These are phyloP conservation scores for Tipula helvola DNA, from an alignment of 2,888 invertebrate species.

Conservation along the genomic window DNA sequence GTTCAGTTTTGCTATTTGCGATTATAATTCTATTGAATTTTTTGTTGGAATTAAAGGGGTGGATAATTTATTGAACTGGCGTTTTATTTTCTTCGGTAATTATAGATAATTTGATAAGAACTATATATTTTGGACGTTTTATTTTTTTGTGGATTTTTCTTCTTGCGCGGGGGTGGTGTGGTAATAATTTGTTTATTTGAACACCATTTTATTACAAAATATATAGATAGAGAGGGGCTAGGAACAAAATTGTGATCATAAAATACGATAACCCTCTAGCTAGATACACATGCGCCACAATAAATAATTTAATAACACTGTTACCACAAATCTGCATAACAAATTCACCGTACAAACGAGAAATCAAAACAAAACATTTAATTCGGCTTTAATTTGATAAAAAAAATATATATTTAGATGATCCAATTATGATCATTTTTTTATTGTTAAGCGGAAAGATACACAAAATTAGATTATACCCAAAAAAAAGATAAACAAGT, in stretches of 20 bases:
- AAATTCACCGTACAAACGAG: neutral
- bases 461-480: neutral
- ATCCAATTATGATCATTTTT: neutral
- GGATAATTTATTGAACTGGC: neutral
- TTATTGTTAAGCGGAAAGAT: neutral
- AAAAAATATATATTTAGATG: neutral
- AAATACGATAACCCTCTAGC: neutral
- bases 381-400: neutral
- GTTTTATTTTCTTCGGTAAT: neutral
- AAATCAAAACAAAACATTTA: neutral
- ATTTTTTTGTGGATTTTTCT: neutral
- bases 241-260: neutral
- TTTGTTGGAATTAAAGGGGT: neutral
- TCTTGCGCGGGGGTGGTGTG: neutral
- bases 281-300: neutral
- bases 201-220: neutral
- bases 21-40: neutral
- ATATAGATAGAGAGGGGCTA: neutral
- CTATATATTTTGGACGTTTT: neutral
- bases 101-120: conserved; percentile 4
- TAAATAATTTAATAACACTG: neutral
- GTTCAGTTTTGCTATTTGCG: neutral
- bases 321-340: conserved; percentile 4
- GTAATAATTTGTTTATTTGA: conserved; percentile 4
- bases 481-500: neutral